These are phyloP conservation scores for Eumaeus atala DNA, from an alignment of 1,140 invertebrate species.

Conservation along the genomic window DNA sequence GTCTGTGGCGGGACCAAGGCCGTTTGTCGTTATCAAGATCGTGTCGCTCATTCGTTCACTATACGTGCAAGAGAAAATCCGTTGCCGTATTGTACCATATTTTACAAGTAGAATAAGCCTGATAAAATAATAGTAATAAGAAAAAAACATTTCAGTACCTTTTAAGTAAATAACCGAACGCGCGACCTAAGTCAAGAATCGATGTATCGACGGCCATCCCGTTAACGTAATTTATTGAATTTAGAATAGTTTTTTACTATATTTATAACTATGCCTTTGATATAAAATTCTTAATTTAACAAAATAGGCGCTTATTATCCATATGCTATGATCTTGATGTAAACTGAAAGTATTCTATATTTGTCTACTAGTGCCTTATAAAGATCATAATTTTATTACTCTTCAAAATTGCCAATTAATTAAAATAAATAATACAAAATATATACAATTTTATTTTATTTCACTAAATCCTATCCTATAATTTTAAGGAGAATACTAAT, in stretches of 20 bases:
- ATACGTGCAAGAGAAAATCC: conserved; percentile 51
- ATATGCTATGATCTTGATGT: conserved; percentile 50
- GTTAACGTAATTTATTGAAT: conserved; percentile 72
- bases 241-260: conserved; percentile 64
- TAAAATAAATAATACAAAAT: conserved; percentile 60
- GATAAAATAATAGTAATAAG: conserved; percentile 63
- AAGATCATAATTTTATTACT: conserved; percentile 31
- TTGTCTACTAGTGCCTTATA: conserved; percentile 47
- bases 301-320: conserved; percentile 52
- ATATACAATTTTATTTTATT: conserved; percentile 38
- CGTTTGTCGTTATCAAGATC: conserved; percentile 66
- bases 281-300: conserved; percentile 58
- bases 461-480: not conserved
- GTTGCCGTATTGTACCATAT: conserved; percentile 68
- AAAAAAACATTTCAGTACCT: conserved; percentile 66
- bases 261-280: conserved; percentile 67
- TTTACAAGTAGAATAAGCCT: conserved; percentile 62
- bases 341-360: conserved; percentile 44
- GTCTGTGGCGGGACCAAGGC: conserved; percentile 56
- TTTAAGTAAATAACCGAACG: conserved; percentile 70
- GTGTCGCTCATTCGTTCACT: conserved; percentile 66
- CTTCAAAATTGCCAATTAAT: conserved; percentile 60
- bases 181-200: conserved; percentile 71
- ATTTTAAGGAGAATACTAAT: no score
- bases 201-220: conserved; percentile 69